Conservation (phyloP, 2,797 vertebrate species). For the Buceros bicornis region DNA sequence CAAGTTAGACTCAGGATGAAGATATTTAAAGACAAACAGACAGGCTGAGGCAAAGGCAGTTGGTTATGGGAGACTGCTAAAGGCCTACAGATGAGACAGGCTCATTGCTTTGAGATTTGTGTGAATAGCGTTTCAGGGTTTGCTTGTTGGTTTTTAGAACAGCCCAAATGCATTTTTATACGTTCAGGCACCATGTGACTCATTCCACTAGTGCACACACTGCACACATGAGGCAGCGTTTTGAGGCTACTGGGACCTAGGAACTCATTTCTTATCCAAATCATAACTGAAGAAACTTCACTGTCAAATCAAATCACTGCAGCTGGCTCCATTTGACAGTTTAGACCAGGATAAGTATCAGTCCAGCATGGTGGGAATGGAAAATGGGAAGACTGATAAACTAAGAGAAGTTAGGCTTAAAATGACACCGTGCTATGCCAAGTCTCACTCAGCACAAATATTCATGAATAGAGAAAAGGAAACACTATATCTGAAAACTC, state of each 20-base stretch:
- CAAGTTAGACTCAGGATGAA: neutral
- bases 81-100: neutral
- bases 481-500: neutral
- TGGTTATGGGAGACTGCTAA: constrained; percentile 28
- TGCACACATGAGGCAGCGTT: neutral
- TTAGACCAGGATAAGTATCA: neutral
- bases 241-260: neutral
- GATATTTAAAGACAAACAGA: neutral
- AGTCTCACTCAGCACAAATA: neutral
- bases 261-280: neutral
- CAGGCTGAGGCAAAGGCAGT: neutral
- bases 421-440: neutral
- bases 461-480: neutral
- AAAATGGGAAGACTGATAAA: neutral
- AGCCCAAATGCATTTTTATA: neutral
- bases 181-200: neutral
- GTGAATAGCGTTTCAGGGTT: neutral
- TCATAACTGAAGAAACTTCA: neutral
- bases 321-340: neutral
- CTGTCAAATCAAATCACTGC: neutral
- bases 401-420: neutral
- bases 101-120: neutral
- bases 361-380: neutral
- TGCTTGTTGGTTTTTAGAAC: neutral
- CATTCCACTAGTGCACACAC: neutral